Evolutionary conservation across 2,113 vertebrate genomes (phyloP).

Genomic region (Setophaga petechia): DNA sequence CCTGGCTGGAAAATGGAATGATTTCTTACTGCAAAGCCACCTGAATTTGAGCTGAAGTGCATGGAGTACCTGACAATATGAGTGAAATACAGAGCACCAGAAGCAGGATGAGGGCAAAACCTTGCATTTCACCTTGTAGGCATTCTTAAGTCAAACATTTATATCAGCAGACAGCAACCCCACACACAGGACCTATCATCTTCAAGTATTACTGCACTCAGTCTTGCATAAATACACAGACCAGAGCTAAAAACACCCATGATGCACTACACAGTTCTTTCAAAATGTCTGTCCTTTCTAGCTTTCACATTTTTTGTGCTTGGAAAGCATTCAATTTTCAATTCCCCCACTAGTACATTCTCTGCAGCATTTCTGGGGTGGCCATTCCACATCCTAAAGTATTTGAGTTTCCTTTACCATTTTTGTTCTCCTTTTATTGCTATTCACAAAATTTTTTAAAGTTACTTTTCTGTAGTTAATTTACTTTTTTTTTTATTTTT

Average conservation of each 20-base stretch:
- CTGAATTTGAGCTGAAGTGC: background rate
- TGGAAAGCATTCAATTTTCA: background rate
- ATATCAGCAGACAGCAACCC: background rate
- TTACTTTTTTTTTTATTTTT: background rate
- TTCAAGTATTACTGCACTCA: background rate
- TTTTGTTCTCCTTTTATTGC: background rate
- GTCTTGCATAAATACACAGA: background rate
- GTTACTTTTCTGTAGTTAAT: background rate
- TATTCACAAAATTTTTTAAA: background rate
- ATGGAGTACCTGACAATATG: background rate
- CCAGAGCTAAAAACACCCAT: background rate
- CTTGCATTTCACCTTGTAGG: background rate
- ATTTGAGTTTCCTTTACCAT: background rate
- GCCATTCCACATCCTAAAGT: background rate
- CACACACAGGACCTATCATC: background rate
- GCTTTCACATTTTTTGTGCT: background rate
- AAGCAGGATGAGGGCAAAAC: background rate
- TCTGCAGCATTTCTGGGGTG: background rate
- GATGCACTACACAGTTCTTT: background rate
- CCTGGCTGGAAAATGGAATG: background rate
- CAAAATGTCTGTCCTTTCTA: background rate
- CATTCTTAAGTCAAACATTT: background rate
- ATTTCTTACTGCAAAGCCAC: background rate
- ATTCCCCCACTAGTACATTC: background rate
- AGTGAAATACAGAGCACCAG: background rate